Evolutionary conservation across 2,888 invertebrate species (phyloP), one percentile per base, ranked within the genome.

Genomic region (Loripinus fragilis): DNA sequence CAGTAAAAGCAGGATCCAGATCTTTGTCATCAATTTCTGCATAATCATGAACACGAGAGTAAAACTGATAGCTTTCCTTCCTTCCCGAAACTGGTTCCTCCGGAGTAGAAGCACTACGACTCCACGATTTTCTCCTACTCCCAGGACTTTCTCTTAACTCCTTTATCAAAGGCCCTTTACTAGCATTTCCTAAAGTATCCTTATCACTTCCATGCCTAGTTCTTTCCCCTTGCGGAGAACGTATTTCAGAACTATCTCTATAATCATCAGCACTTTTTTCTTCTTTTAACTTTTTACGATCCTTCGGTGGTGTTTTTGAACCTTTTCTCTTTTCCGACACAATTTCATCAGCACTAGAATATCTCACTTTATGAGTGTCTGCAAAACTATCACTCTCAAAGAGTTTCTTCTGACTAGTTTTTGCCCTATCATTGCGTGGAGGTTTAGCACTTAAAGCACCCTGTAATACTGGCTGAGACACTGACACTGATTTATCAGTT

Each of bases 41-140:
- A 85, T 90, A 90, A 78, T 91, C 91, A 77, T 91, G 90, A 74
- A 86, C 76, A 23, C 87, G 85, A 12, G 90, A 89, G 68, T 86
- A 88, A 65, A 89, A 90, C 65, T 83, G 85, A n/a, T 73, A 75
- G 30, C 68, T 45, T 25, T 45, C 52, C 28, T 67, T 60, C 12
- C 33, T 30, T 12, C 8, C 67, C 42, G 67, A 67, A 42, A 42
- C 41, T n/a, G 8, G 15, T 67, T 80, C 82, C 41, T 82, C 82
- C 20, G 82, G 79, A 25, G 82, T 73, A 0, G 74, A 70, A 3
- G 79, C 71, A 74, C 78, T 80, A 67, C 72, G 73, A 65, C 80
- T 77, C 86, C 87, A 85, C 20, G 81, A 69, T 73, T 86, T 86
- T 28, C 88, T 72, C 50, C 74, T 80, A 30, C 87, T 85, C 41